Evolutionary conservation across 2,888 invertebrate species (phyloP).

Genomic region (Tetramorium bicarinatum): DNA sequence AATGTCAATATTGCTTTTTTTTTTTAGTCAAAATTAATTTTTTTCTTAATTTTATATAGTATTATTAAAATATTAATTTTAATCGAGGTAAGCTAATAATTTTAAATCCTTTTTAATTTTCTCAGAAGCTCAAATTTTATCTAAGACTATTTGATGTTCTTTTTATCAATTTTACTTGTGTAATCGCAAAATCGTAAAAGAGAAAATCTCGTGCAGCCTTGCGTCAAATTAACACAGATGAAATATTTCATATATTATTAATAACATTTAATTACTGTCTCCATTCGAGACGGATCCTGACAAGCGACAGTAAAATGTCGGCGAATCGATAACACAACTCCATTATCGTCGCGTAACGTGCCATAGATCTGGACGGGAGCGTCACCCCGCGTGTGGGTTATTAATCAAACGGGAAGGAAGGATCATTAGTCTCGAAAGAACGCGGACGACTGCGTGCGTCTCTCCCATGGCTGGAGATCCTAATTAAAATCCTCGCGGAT

Average conservation of each 20-base stretch:
- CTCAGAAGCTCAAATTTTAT: not conserved
- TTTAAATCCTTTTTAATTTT: not conserved
- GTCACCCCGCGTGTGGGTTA: conserved; percentile 68
- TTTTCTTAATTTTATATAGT: not conserved
- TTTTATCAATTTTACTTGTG: not conserved
- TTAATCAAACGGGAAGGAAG: conserved; percentile 74
- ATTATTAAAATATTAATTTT: not conserved
- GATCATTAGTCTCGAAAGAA: conserved; percentile 75
- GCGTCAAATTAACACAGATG: not conserved
- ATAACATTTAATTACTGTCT: conserved; percentile 10
- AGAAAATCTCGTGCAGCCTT: not conserved
- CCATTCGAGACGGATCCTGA: not conserved
- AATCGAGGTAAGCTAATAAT: not conserved
- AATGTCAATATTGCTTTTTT: not conserved
- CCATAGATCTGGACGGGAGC: conserved; percentile 55
- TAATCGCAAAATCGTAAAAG: not conserved
- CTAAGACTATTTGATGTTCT: not conserved
- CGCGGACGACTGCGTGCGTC: conserved; percentile 35
- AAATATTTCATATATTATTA: conserved; percentile 27
- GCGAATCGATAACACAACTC: conserved; percentile 29
- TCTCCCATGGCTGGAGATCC: conserved; percentile 67
- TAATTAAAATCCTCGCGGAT: conserved; percentile 81
- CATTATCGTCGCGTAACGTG: conserved; percentile 36
- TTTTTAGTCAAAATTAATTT: not conserved
- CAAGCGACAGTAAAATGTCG: not conserved